A percentile compares a stretch with the other conserved stretches of the same genome.
Evolutionary conservation across 2,888 invertebrate species (phyloP).

Genomic region (Exocentrus adspersus): DNA sequence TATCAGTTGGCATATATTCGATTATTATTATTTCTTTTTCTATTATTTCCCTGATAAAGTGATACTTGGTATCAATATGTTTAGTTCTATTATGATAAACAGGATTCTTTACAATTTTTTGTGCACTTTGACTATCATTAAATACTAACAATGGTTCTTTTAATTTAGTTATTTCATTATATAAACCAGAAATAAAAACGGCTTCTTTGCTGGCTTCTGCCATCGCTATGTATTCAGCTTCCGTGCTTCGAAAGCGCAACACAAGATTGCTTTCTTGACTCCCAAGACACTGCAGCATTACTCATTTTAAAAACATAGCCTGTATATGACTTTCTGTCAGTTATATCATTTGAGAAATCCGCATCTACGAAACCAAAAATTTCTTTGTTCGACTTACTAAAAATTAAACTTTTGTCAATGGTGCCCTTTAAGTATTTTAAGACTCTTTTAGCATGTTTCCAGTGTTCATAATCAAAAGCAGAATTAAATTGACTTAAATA

Average conservation of each 20-base stretch:
- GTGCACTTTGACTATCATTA: not conserved
- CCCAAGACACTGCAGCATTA: not conserved
- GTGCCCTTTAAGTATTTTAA: not conserved
- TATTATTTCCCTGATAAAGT: not conserved
- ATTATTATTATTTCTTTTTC: not conserved
- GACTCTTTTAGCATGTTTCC: not conserved
- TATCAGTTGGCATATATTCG: not conserved
- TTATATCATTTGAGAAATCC: not conserved
- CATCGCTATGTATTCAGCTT: not conserved
- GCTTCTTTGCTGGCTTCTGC: not conserved
- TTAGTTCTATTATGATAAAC: not conserved
- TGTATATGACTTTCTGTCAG: not conserved
- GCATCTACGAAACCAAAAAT: not conserved
- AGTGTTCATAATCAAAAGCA: not conserved
- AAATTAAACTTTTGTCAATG: not conserved
- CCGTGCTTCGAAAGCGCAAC: not conserved
- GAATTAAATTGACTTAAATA: conserved; percentile 1
- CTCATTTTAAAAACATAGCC: not conserved
- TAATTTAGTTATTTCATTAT: not conserved
- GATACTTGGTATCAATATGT: not conserved
- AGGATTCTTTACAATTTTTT: not conserved
- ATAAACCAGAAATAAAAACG: not conserved
- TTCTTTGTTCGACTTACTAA: not conserved
- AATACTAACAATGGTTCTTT: not conserved
- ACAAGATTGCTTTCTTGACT: not conserved